Percentiles rank a stretch among this genome's conserved stretches.
These are phyloP conservation scores for Orius insidiosus DNA, from an alignment of 1,140 invertebrate species.

Conservation along the genomic window DNA sequence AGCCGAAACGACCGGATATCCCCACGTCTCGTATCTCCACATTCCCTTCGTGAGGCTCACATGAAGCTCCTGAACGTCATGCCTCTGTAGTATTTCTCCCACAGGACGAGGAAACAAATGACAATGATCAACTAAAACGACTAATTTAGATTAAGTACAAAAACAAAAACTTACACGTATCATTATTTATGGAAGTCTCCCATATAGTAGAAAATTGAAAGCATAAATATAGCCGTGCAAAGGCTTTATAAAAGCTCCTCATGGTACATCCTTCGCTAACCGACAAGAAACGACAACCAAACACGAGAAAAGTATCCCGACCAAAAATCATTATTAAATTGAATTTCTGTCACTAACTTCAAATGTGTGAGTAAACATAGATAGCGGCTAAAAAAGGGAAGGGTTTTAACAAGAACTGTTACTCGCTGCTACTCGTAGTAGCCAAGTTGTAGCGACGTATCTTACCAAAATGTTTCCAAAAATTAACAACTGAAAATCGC, in stretches of 20 bases:
- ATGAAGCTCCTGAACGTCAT: constrained; percentile 78
- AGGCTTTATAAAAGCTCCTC: constrained; percentile 71
- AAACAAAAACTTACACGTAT: constrained; percentile 35
- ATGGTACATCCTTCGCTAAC: constrained; percentile 38
- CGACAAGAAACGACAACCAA: too few relatives aligned
- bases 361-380: too few relatives aligned
- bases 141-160: neutral
- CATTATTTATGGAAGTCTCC: constrained; percentile 31
- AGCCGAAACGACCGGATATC: constrained; percentile 70
- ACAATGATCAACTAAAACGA: constrained; percentile 33
- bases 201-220: constrained; percentile 73
- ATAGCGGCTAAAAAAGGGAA: too few relatives aligned
- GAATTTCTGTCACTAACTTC: too few relatives aligned
- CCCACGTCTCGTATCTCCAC: constrained; percentile 87
- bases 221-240: constrained; percentile 63
- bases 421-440: too few relatives aligned
- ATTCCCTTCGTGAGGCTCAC: constrained; percentile 79
- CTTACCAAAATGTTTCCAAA: too few relatives aligned
- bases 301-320: too few relatives aligned
- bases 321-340: too few relatives aligned
- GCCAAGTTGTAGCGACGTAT: too few relatives aligned
- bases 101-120: constrained; percentile 78
- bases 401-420: too few relatives aligned
- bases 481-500: too few relatives aligned
- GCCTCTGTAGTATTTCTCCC: constrained; percentile 71